A percentile compares a stretch with the other conserved stretches of the same genome.
Conservation (phyloP, 2,113 vertebrate genomes). For the Mola mola region DNA sequence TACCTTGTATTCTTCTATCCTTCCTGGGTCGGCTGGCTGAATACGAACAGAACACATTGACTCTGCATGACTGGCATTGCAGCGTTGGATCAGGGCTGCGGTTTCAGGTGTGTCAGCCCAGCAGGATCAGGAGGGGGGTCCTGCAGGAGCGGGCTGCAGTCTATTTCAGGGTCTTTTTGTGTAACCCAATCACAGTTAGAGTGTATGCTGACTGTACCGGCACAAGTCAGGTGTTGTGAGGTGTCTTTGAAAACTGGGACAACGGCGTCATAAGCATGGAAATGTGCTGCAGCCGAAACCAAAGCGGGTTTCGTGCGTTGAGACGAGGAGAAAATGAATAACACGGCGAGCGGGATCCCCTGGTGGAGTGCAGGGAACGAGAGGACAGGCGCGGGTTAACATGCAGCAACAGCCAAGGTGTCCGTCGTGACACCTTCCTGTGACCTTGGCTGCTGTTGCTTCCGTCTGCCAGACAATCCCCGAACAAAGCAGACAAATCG, state of each 20-base stretch:
- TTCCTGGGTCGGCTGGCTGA: slow-evolving; percentile 42
- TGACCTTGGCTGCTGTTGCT: slow-evolving; percentile 41
- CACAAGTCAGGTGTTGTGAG: slow-evolving; percentile 49
- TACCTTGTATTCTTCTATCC: slow-evolving; percentile 26
- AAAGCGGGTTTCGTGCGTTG: neutral
- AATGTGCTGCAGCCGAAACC: slow-evolving; percentile 38
- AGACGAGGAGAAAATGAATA: slow-evolving; percentile 24
- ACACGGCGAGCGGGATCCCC: slow-evolving; percentile 3
- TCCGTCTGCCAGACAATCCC: slow-evolving; percentile 44
- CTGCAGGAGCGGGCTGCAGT: slow-evolving; percentile 47
- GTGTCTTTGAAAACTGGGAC: slow-evolving; percentile 56
- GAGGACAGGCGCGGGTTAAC: slow-evolving; percentile 28
- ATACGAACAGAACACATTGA: slow-evolving; percentile 55
- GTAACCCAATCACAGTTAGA: slow-evolving; percentile 70
- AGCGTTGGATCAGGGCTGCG: slow-evolving; percentile 37
- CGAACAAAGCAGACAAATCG: slow-evolving; percentile 26
- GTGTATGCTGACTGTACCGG: slow-evolving; percentile 33
- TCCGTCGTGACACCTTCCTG: slow-evolving; percentile 11
- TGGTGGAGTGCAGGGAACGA: neutral
- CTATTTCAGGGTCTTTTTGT: slow-evolving; percentile 71
- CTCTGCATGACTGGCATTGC: slow-evolving; percentile 47
- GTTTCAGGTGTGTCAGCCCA: slow-evolving; percentile 42
- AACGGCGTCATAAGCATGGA: slow-evolving; percentile 24
- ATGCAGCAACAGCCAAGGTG: slow-evolving; percentile 14
- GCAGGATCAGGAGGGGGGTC: slow-evolving; percentile 36